Evolutionary conservation across 2,888 invertebrate species (phyloP), one percentile per base, ranked within the genome.

Genomic region (Lasioglossum zephyrum): DNA sequence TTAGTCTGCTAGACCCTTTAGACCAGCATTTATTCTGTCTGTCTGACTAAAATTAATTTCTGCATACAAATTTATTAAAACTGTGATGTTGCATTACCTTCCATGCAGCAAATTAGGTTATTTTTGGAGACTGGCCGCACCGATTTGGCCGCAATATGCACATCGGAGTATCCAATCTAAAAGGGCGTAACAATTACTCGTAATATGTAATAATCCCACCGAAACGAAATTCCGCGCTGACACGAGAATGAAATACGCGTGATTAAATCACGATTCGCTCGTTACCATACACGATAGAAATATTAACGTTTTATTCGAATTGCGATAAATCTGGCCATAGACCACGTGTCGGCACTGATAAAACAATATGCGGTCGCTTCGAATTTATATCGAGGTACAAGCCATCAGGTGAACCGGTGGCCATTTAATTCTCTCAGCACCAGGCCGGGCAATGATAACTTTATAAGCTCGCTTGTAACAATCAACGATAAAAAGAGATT

Each of bases 271-370:
- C 26, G 39, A 57, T 72, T 22, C 5, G 4, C 36, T 44, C 31
- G 36, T 63, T 44, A 63, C 31, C 36, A 36, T 39, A n/a, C 31
- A 1, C 1, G 22, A 47, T 74, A 60, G 49, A 74, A 47, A 74
- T 70, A 78, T 84, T 75, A 82, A 82, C 49, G 77, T 18, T 70
- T 77, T 47, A 26, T 39, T 53, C 18, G 47, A n/a, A 60, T 72
- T 63, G 13, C 22, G 66, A 69, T 53, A 57, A 49, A 49, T 49
- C 6, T 44, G 49, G n/a, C 39, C 4, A 9, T 39, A 36, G 36
- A 26, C 18, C 5, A 6, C 9, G 41, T 60, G 26, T 47, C 69
- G 47, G 1, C 2, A 16, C n/a, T 39, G 41, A 73, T 66, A 76
- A 83, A 73, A 53, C 66, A 69, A 84, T 77, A 81, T 57, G 31